A percentile compares a stretch with the other conserved stretches of the same genome.
Evolutionary conservation across 2,797 vertebrate species (phyloP).

Genomic region (Thamnophis elegans): DNA sequence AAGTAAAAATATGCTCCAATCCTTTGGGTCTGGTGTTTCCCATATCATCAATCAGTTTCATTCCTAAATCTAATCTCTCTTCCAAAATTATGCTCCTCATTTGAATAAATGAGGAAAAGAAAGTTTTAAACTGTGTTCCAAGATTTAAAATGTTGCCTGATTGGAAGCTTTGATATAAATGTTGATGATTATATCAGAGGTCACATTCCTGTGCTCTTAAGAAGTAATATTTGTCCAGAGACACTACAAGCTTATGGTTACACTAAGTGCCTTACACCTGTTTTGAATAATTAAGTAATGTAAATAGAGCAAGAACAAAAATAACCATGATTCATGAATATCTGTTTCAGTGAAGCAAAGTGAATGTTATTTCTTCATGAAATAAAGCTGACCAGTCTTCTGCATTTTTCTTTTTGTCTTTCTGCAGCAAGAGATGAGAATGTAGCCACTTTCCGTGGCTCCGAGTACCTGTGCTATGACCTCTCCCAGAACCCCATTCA

Average conservation of each 20-base stretch:
- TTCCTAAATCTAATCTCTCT: not conserved
- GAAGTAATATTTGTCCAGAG: not conserved
- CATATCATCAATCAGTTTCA: not conserved
- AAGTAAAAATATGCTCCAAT: not conserved
- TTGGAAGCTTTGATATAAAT: not conserved
- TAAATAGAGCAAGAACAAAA: not conserved
- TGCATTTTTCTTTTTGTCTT: slow-evolving; percentile 15
- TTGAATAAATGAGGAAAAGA: not conserved
- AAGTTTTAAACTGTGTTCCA: not conserved
- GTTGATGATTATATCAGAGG: not conserved
- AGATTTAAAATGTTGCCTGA: not conserved
- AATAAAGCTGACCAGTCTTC: slow-evolving; percentile 28
- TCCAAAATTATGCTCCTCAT: not conserved
- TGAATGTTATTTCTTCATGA: not conserved
- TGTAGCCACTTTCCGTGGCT: slow-evolving; percentile 94
- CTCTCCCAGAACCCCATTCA: slow-evolving; percentile 98
- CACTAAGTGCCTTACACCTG: not conserved
- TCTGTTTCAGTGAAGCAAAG: not conserved
- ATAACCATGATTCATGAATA: not conserved
- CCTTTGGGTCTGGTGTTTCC: not conserved
- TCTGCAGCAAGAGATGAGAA: slow-evolving; percentile 90
- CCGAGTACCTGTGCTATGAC: slow-evolving; percentile 97
- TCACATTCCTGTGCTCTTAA: not conserved
- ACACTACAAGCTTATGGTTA: not conserved
- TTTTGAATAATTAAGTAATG: not conserved